Evolutionary conservation across 2,888 invertebrate species (phyloP).

Genomic region (Tetramorium bicarinatum): DNA sequence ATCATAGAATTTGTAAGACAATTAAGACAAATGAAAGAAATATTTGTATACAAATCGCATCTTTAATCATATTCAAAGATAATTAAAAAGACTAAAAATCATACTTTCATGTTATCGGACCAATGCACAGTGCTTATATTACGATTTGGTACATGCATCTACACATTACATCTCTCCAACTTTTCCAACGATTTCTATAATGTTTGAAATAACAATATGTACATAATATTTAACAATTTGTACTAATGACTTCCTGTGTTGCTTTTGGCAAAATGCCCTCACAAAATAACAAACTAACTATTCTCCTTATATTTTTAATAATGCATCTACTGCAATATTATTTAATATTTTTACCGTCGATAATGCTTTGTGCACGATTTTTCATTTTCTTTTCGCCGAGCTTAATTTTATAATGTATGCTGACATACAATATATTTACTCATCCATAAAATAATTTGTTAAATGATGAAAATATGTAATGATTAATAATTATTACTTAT

Average conservation of each 20-base stretch:
- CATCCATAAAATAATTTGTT: conserved; percentile 12
- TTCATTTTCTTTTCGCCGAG: conserved; percentile 4
- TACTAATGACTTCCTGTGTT: conserved; percentile 67
- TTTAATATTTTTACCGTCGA: background rate
- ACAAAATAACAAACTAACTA: conserved; percentile 58
- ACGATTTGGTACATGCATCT: conserved; percentile 17
- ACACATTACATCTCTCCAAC: conserved; percentile 13
- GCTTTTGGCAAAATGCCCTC: conserved; percentile 47
- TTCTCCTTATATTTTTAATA: conserved; percentile 1
- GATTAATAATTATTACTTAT: conserved; percentile 46
- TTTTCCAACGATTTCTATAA: conserved; percentile 68
- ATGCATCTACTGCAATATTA: conserved; percentile 19
- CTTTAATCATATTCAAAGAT: background rate
- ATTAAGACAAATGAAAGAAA: background rate
- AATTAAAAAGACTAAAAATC: background rate
- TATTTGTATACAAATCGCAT: background rate
- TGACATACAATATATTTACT: conserved; percentile 1
- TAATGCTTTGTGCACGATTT: conserved; percentile 10
- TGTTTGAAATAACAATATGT: conserved; percentile 69
- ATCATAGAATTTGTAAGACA: background rate
- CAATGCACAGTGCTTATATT: background rate
- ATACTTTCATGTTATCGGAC: conserved; percentile 26
- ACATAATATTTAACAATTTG: conserved; percentile 75
- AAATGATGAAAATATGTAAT: conserved; percentile 20
- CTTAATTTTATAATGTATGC: background rate